Evolutionary conservation across 2,888 invertebrate species (phyloP), one percentile per base, ranked within the genome.

Genomic region (Mimumesa dahlbomi): DNA sequence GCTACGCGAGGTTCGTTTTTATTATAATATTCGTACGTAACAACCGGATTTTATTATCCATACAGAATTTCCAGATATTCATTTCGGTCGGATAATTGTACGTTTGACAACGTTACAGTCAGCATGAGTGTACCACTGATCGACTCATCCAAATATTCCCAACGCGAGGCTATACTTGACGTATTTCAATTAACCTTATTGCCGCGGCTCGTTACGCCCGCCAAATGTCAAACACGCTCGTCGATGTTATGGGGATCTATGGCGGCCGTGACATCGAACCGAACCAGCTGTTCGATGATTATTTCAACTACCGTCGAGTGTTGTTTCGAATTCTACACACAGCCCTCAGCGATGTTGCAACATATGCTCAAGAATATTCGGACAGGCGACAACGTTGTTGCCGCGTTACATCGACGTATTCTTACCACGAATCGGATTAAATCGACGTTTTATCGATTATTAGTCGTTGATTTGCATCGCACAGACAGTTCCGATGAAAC

Each of bases 131-230:
- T 50, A 54, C 34, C 72, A 29, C 36, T 53, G 53, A 63, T 54
- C 56, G 40, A 46, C 40, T 56, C 31, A 58, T 67, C 69, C 67
- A 82, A 85, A 79, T 83, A 84, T 83, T 83, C 83, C 83, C 79
- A 79, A 74, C 75, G 75, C 77, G 73, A 73, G 68, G 82, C 82
- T 80, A 45, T 42, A 85, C 83, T 85, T 84, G 85, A 85, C 83
- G 84, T 85, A 85, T 84, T 86, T 84, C 87, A 85, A 87, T 87
- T 85, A 85, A 86, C 85, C 85, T 85, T 83, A 87, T 86, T 84
- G 84, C 82, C 73, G 77, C 71, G 68, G 73, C 74, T 81, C 77
- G 83, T 83, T 83, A 81, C 78, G 81, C 75, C 80, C 72, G 82
- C 77, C 81, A 82, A 84, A 84, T 84, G 83, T 84, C 83, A 85